Conservation (phyloP, 1,140 invertebrate genomes). For the Halesus radiatus region DNA sequence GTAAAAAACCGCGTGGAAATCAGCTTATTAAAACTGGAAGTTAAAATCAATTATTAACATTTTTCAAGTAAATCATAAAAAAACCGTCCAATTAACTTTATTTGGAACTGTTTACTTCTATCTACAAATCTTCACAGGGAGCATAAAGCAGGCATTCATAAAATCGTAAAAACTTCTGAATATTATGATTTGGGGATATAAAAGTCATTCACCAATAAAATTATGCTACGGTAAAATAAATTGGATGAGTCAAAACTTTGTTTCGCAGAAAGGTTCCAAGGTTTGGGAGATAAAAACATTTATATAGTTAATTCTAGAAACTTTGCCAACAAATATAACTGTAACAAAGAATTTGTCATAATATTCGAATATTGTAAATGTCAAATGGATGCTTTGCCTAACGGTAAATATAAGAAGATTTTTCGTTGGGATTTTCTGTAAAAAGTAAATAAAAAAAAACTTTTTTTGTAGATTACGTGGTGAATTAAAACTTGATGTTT, state of each 20-base stretch:
- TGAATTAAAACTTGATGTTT: too few relatives aligned
- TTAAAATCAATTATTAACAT: too few relatives aligned
- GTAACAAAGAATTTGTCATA: neutral
- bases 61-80: too few relatives aligned
- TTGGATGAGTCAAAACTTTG: neutral
- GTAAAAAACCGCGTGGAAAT: too few relatives aligned
- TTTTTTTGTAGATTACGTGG: too few relatives aligned
- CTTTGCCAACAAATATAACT: neutral
- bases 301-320: neutral
- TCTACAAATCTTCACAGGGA: neutral
- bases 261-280: neutral
- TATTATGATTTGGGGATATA: neutral
- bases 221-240: constrained; percentile 6
- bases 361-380: neutral
- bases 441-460: too few relatives aligned
- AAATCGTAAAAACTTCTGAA: neutral
- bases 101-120: neutral
- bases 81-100: too few relatives aligned
- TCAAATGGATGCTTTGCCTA: neutral
- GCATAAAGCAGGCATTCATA: neutral
- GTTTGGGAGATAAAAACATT: neutral
- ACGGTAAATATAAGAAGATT: too few relatives aligned
- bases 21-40: too few relatives aligned
- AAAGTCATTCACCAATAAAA: constrained; percentile 5
- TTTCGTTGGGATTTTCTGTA: too few relatives aligned